Base-by-base conservation (phyloP, 2,888 invertebrate species). In the Leptura quadrifasciata region DNA sequence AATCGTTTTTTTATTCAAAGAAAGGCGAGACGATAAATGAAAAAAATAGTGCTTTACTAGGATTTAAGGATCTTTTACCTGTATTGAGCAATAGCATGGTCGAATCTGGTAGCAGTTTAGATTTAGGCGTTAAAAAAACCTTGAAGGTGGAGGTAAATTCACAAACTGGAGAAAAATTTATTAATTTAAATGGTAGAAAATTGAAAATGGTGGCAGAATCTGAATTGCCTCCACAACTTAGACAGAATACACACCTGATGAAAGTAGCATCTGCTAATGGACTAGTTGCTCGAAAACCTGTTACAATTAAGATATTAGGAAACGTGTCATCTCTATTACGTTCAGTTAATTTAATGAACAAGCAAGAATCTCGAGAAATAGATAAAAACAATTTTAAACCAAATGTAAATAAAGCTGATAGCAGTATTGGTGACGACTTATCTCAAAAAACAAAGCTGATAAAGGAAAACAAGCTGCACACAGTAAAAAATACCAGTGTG, bases 171-270 rank as follows among this genome's bases (percentile, higher is more conserved):
- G 81, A 83, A 52, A 83, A 83, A 76, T 84, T 77, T 52, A 80
- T 83, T 35, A 80, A 80, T 71, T 65, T 83, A 12, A 84, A 84
- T 76, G 84, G 84, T 9, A 81, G 81, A 68, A 84, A 81, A 61
- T 75, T 83, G 3, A 82, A 82, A 72, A 80, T 84, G n/a, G 76
- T 83, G 9, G 71, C 80, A 27, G 74, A 77, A 63, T 76, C 79
- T 9, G 67, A 74, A 71, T 52, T 77, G 10, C 72, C 79, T 15
- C 39, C 31, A n/a, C 35, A 58, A 15, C 21, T 69, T n/a, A 68
- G 55, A 6, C 68, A 55, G n/a, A 61, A 52, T 39, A 10, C 54
- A 31, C 54, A 77, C 0, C 0, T 68, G 15, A 18, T 68, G 55
- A 68, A 68, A 68, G 20, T 52, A n/a, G 17, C n/a, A 10, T 17